Percentiles rank a stretch among this genome's conserved stretches.
Evolutionary conservation across 1,140 invertebrate species (phyloP).

Genomic region (Triops longicaudatus): DNA sequence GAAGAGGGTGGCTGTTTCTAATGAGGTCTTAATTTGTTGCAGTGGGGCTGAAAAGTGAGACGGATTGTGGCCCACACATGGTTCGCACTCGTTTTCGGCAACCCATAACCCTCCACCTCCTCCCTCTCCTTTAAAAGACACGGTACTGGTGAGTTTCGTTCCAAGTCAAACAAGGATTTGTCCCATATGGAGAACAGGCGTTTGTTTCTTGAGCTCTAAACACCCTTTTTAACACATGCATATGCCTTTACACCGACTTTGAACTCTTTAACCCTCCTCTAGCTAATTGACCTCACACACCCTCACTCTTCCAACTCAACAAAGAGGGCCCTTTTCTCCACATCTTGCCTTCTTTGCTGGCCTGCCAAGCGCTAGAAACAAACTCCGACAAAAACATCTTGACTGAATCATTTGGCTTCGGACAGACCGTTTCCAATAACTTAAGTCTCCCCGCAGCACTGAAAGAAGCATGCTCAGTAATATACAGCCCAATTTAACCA

Average conservation of each 20-base stretch:
- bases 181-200: constrained; percentile 12
- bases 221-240: constrained; percentile 4
- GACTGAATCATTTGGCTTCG: background rate
- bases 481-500: background rate
- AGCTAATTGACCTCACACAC: constrained; percentile 14
- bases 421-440: constrained; percentile 2
- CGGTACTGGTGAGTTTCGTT: background rate
- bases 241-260: background rate
- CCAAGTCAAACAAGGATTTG: background rate
- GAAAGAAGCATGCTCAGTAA: background rate
- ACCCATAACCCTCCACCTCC: background rate
- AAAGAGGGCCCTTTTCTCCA: background rate
- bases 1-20: background rate
- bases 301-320: background rate
- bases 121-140: background rate
- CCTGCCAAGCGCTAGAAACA: too few species aligned
- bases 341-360: background rate
- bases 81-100: constrained; percentile 14
- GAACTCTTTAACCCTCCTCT: constrained; percentile 1
- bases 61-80: constrained; percentile 13
- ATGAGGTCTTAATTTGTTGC: constrained; percentile 15
- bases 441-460: background rate
- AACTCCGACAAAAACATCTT: background rate
- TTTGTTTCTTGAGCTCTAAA: background rate
- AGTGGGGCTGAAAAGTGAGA: constrained; percentile 14